A percentile compares a stretch with the other conserved stretches of the same genome.
These are phyloP conservation scores for Rhea americana DNA, from an alignment of 2,113 vertebrate genomes.

Conservation along the genomic window DNA sequence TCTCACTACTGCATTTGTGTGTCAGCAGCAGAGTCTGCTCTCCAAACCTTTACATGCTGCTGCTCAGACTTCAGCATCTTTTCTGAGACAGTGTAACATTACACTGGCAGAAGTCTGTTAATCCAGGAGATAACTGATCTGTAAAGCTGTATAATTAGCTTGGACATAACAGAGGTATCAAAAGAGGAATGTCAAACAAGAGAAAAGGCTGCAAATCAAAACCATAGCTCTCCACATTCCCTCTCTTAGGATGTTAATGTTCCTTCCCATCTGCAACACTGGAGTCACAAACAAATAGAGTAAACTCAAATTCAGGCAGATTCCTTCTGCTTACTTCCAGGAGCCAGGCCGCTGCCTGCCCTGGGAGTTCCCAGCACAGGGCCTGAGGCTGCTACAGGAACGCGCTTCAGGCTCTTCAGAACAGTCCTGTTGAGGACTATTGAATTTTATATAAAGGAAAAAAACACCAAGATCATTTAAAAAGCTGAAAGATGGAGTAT, in stretches of 20 bases:
- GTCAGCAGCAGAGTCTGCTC: not conserved
- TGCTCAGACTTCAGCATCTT: not conserved
- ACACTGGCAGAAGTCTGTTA: not conserved
- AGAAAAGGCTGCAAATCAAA: not conserved
- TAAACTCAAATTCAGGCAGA: not conserved
- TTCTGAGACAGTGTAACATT: not conserved
- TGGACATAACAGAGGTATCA: not conserved
- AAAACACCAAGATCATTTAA: not conserved
- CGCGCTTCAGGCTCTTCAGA: not conserved
- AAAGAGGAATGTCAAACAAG: not conserved
- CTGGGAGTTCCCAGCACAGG: not conserved
- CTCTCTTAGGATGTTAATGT: not conserved
- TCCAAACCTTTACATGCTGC: not conserved
- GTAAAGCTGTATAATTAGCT: slow-evolving; percentile 35
- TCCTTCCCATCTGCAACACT: accelerated
- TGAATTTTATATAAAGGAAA: not conserved
- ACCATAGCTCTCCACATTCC: not conserved
- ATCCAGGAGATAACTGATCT: slow-evolving; percentile 39
- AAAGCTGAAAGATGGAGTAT: not conserved
- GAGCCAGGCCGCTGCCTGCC: not conserved
- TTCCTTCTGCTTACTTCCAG: not conserved
- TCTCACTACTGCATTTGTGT: not conserved
- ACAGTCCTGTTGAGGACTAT: not conserved
- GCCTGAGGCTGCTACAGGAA: slow-evolving; percentile 5
- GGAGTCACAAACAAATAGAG: not conserved